Conservation (phyloP, 2,888 invertebrate genomes). For the Notocelia uddmanniana region DNA sequence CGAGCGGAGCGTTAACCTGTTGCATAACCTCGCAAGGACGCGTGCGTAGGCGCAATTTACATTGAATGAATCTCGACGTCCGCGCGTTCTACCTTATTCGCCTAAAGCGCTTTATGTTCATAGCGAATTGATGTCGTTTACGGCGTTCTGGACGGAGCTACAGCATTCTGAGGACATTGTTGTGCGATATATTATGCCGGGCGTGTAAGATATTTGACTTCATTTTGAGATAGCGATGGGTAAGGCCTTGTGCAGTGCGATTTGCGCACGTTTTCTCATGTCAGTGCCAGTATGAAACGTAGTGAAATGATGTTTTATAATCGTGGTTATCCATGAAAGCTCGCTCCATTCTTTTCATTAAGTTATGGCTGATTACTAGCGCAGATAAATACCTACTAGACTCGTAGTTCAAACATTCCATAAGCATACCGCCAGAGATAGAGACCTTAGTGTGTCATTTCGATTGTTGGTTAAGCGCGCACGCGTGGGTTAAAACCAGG, state of each 20-base stretch:
- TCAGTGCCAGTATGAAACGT: constrained; percentile 6
- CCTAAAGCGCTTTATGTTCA: constrained; percentile 2
- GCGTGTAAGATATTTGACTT: constrained; percentile 29
- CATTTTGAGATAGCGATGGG: constrained; percentile 18
- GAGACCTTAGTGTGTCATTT: too few relatives aligned
- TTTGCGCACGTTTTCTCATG: constrained; percentile 7
- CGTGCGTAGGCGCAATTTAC: constrained; percentile 51
- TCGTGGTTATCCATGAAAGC: background rate
- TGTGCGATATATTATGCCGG: constrained; percentile 24
- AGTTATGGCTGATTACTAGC: too few relatives aligned
- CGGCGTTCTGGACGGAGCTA: constrained; percentile 2
- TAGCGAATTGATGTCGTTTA: background rate
- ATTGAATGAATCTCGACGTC: constrained; percentile 53
- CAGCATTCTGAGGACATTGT: constrained; percentile 22
- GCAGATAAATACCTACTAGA: too few relatives aligned
- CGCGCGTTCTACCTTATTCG: constrained; percentile 4
- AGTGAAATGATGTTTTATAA: constrained; percentile 3
- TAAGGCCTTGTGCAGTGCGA: constrained; percentile 12
- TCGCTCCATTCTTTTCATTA: background rate
- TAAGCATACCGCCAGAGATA: too few relatives aligned
- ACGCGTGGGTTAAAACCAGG: too few relatives aligned
- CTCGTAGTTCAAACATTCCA: too few relatives aligned
- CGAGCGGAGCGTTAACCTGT: constrained; percentile 31
- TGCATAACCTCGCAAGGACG: constrained; percentile 52
- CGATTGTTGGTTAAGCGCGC: too few relatives aligned